Evolutionary conservation across 2,113 vertebrate species (phyloP).

Genomic region (Dicentrarchus labrax): DNA sequence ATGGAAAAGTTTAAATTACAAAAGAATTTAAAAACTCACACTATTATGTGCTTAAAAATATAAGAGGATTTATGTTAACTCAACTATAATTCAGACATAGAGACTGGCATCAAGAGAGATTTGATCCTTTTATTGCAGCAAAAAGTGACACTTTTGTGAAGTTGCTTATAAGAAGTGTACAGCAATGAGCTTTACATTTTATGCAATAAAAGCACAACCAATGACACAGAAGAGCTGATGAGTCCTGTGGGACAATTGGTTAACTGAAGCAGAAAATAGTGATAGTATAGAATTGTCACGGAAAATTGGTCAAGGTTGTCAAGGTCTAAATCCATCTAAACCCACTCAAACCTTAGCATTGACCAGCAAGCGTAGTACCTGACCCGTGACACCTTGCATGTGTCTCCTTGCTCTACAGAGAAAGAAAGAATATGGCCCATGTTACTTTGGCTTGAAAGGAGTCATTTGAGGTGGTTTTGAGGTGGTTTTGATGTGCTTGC

Average conservation of each 20-base stretch:
- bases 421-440: no score
- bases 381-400: not conserved
- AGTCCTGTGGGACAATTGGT: not conserved
- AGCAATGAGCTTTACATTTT: not conserved
- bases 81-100: not conserved
- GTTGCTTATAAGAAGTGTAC: not conserved
- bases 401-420: not conserved
- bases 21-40: not conserved
- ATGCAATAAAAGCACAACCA: no score
- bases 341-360: no score
- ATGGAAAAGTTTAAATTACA: not conserved
- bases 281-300: not conserved
- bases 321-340: not conserved
- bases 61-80: not conserved
- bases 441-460: not conserved
- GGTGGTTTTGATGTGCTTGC: not conserved
- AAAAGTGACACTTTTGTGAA: not conserved
- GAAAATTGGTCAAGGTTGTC: not conserved
- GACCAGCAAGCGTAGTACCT: not conserved
- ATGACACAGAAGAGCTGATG: not conserved
- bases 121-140: not conserved
- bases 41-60: not conserved
- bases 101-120: not conserved
- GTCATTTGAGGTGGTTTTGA: not conserved
- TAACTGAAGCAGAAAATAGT: not conserved